These are phyloP conservation scores for Drosophila longiperda DNA, from an alignment of 2,888 invertebrate species.

Conservation along the genomic window DNA sequence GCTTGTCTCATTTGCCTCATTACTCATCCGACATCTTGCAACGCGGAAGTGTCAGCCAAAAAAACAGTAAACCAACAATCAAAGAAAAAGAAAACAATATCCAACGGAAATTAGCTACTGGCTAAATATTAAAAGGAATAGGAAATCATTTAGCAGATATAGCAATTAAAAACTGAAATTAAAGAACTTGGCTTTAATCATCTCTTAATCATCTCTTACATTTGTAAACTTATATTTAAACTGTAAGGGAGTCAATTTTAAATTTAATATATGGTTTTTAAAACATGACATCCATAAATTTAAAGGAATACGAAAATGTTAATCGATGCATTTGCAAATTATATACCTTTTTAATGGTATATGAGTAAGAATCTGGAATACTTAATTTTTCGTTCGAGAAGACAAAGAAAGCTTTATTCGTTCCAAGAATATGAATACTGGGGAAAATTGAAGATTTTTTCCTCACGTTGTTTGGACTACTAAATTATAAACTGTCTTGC, in stretches of 20 bases:
- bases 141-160: neutral
- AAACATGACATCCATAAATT: neutral
- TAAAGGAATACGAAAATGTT: neutral
- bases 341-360: neutral
- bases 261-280: neutral
- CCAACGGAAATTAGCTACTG: neutral
- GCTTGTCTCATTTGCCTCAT: constrained; percentile 50
- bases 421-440: constrained; percentile 12
- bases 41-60: constrained; percentile 63
- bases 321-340: neutral
- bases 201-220: neutral
- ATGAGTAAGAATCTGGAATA: neutral
- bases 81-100: constrained; percentile 13
- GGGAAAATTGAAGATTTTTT: constrained; percentile 1
- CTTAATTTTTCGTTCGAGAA: neutral
- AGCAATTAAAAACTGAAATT: neutral
- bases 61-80: constrained; percentile 35
- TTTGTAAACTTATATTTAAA: neutral
- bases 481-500: constrained; percentile 17
- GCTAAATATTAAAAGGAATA: neutral
- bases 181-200: neutral
- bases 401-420: constrained; percentile 1
- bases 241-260: neutral
- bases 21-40: constrained; percentile 63
- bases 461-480: constrained; percentile 11